Conservation (phyloP, 2,888 invertebrate genomes). For the Chymomyza procnemis region DNA sequence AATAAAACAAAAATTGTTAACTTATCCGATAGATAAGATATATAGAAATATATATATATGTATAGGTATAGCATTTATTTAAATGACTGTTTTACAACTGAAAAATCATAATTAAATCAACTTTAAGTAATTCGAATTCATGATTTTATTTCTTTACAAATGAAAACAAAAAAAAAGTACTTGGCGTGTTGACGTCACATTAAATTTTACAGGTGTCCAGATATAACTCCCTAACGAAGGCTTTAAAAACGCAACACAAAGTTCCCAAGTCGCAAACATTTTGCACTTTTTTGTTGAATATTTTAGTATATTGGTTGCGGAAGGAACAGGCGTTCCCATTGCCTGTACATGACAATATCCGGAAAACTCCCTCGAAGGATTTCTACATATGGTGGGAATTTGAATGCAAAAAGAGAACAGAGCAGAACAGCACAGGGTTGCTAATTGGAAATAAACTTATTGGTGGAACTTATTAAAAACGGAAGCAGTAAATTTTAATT, state of each 20-base stretch:
- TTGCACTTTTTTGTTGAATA: slow-evolving; percentile 58
- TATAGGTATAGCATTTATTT: not conserved
- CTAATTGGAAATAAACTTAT: slow-evolving; percentile 33
- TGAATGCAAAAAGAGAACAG: not conserved
- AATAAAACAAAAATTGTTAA: not conserved
- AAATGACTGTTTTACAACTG: no score
- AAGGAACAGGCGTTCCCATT: slow-evolving; percentile 69
- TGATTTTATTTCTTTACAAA: slow-evolving; percentile 1
- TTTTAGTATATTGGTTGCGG: slow-evolving; percentile 45
- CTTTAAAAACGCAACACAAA: slow-evolving; percentile 39
- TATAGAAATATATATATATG: no score
- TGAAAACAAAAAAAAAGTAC: slow-evolving; percentile 9
- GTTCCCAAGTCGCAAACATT: slow-evolving; percentile 74
- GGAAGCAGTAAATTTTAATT: slow-evolving; percentile 51
- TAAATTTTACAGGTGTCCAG: slow-evolving; percentile 28
- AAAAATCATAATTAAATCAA: not conserved
- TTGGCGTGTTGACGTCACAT: slow-evolving; percentile 60
- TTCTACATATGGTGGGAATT: slow-evolving; percentile 58
- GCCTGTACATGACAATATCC: slow-evolving; percentile 64
- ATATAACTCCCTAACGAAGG: not conserved
- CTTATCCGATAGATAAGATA: not conserved
- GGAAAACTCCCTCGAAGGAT: slow-evolving; percentile 58
- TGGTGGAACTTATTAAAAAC: slow-evolving; percentile 44
- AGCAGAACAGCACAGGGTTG: not conserved
- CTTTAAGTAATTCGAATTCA: not conserved